Evolutionary conservation across 2,888 invertebrate genomes (phyloP).

Genomic region (Alviniconcha strummeri): DNA sequence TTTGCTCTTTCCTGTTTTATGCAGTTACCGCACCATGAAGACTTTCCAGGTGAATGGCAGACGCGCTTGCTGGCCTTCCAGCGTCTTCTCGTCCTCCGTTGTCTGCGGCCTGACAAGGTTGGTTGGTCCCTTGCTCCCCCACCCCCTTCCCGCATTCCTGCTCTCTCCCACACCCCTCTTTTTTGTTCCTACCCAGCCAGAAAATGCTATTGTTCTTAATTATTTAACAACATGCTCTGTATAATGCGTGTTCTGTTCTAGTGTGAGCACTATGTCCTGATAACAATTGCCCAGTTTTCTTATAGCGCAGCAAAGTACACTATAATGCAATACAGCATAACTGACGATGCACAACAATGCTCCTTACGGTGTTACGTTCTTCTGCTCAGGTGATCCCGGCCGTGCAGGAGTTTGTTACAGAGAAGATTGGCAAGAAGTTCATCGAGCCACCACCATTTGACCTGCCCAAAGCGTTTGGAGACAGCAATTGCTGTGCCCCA

Average conservation of each 20-base stretch:
- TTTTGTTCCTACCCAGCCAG: no score
- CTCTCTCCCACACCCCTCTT: no score
- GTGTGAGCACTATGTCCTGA: no score
- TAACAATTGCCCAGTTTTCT: no score
- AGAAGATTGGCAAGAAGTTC: constrained; percentile 73
- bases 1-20: constrained; percentile 4
- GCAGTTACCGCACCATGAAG: constrained; percentile 68
- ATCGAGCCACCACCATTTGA: constrained; percentile 75
- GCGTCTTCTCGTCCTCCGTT: constrained; percentile 72
- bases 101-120: constrained; percentile 74
- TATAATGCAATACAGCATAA: no score
- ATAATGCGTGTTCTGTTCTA: no score
- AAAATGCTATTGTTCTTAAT: no score
- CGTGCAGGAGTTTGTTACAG: constrained; percentile 73
- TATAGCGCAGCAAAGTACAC: no score
- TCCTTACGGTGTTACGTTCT: no score
- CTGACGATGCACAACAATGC: no score
- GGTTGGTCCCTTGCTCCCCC: background rate
- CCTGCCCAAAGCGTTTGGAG: constrained; percentile 72
- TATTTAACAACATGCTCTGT: no score
- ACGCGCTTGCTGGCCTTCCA: constrained; percentile 70
- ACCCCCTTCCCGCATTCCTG: no score
- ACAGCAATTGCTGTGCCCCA: constrained; percentile 73
- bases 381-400: constrained; percentile 70
- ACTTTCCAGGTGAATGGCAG: constrained; percentile 72